Evolutionary conservation across 2,888 invertebrate genomes (phyloP).

Genomic region (Nasonia oneida): DNA sequence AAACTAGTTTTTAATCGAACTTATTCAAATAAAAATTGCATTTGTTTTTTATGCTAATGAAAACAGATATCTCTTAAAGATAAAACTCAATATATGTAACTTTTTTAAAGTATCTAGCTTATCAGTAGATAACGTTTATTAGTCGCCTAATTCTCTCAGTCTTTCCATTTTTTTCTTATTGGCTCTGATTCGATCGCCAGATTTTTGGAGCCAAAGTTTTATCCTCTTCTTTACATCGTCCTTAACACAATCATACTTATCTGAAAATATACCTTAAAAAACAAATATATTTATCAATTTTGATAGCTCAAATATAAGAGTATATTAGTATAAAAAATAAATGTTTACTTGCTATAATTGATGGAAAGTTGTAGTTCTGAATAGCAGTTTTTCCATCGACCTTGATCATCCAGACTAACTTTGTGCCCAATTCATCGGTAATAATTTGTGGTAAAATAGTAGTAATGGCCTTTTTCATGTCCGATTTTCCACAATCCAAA

Average conservation of each 20-base stretch:
- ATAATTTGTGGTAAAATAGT: not conserved
- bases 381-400: constrained; percentile 7
- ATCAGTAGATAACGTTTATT: constrained; percentile 3
- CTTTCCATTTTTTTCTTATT: constrained; percentile 5
- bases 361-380: constrained; percentile 6
- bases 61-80: not conserved
- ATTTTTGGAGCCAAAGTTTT: constrained; percentile 11
- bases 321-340: not conserved
- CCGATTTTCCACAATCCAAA: not conserved
- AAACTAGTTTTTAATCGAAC: not conserved
- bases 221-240: not conserved
- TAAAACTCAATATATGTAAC: not conserved
- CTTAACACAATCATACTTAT: not conserved
- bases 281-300: constrained; percentile 6
- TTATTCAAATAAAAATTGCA: not conserved
- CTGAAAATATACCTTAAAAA: constrained; percentile 5
- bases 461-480: not conserved
- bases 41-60: not conserved
- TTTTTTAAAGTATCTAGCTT: not conserved
- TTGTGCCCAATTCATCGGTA: not conserved
- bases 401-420: not conserved
- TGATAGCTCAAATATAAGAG: not conserved
- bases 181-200: constrained; percentile 2
- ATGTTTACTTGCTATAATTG: not conserved
- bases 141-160: not conserved